Conservation (phyloP, 2,797 vertebrate genomes). For the Syndactyla subalaris region DNA sequence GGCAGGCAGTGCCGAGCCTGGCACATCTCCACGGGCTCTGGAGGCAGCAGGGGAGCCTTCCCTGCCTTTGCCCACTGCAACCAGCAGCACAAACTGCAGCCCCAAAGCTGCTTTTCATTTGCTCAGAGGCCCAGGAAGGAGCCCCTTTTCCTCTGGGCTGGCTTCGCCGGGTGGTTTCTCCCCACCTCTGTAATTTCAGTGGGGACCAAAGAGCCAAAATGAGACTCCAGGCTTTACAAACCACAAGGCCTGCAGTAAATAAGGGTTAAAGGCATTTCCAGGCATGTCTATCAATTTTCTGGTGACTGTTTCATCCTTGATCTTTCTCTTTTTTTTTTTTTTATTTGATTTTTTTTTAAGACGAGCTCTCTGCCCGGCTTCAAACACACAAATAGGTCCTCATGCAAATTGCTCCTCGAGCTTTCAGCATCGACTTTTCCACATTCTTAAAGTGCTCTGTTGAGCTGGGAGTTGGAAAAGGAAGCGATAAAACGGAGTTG, state of each 20-base stretch:
- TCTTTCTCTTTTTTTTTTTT: background rate
- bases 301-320: constrained; percentile 14
- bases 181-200: constrained; percentile 4
- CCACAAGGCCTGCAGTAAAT: constrained; percentile 28
- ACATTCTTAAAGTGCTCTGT: background rate
- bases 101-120: background rate
- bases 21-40: background rate
- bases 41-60: accelerated
- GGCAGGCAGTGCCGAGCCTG: background rate
- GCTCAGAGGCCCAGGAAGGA: background rate
- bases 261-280: constrained; percentile 41
- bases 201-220: background rate
- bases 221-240: background rate
- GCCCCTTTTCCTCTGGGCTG: background rate
- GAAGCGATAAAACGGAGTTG: accelerated
- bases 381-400: background rate
- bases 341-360: background rate
- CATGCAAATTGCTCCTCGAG: background rate
- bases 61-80: background rate
- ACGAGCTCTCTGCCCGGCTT: background rate
- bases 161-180: background rate
- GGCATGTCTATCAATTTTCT: constrained; percentile 31
- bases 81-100: background rate
- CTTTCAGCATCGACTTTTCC: background rate
- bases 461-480: background rate